These are phyloP conservation scores for Erythrolamprus reginae DNA, from an alignment of 2,113 vertebrate species.

Conservation along the genomic window DNA sequence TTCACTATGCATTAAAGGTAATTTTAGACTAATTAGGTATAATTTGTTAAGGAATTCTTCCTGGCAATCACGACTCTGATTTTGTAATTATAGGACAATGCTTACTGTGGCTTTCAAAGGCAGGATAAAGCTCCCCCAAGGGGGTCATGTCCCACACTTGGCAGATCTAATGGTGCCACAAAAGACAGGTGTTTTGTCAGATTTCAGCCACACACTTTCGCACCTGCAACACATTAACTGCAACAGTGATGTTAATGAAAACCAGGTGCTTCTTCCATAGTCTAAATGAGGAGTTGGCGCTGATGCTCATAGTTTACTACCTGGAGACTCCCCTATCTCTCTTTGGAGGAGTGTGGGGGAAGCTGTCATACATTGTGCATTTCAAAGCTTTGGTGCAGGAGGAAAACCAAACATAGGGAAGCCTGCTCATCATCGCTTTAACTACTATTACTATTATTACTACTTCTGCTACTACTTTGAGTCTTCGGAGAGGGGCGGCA, in stretches of 20 bases:
- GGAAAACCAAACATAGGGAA: not conserved
- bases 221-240: constrained; percentile 84
- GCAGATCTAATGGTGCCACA: constrained; percentile 58
- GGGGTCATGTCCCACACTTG: constrained; percentile 54
- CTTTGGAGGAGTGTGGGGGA: not conserved
- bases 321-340: constrained; percentile 28
- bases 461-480: no score
- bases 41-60: constrained; percentile 71
- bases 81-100: constrained; percentile 71
- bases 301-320: constrained; percentile 52
- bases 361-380: not conserved
- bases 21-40: constrained; percentile 73
- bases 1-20: constrained; percentile 71
- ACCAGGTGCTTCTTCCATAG: constrained; percentile 77
- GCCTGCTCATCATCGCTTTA: not conserved
- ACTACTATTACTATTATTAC: no score
- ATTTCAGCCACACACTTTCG: constrained; percentile 71
- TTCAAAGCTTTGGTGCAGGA: not conserved
- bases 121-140: constrained; percentile 62
- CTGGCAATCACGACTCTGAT: constrained; percentile 66
- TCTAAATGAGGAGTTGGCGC: constrained; percentile 62
- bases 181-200: constrained; percentile 72
- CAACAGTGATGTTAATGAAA: constrained; percentile 78
- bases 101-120: constrained; percentile 66
- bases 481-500: no score